Conservation (phyloP, 2,888 invertebrate species). For the Gastracanthus pulcherrimus region DNA sequence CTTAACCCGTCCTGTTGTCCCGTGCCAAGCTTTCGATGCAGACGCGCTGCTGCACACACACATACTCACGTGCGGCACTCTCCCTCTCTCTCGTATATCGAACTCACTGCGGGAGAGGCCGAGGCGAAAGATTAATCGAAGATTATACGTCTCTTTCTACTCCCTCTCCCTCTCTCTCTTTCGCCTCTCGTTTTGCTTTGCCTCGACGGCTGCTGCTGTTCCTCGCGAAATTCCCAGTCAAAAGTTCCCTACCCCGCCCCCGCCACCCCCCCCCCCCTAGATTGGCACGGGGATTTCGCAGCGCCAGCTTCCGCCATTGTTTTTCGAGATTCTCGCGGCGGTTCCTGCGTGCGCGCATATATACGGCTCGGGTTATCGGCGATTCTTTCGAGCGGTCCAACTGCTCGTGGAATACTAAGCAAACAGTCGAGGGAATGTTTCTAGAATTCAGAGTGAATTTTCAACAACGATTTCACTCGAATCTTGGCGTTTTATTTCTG, state of each 20-base stretch:
- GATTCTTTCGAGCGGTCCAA: no score
- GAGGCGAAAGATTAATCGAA: slow-evolving; percentile 54
- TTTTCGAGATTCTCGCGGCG: slow-evolving; percentile 32
- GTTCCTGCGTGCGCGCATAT: neutral
- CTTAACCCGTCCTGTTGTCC: slow-evolving; percentile 34
- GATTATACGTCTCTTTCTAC: slow-evolving; percentile 59
- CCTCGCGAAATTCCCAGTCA: slow-evolving; percentile 52
- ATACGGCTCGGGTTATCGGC: no score
- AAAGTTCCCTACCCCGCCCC: slow-evolving; percentile 49
- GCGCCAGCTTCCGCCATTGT: slow-evolving; percentile 32
- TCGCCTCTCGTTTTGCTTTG: slow-evolving; percentile 61
- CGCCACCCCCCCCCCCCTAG: no score
- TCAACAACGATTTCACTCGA: no score
- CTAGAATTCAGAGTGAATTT: no score
- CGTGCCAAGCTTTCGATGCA: slow-evolving; percentile 13
- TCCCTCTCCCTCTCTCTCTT: slow-evolving; percentile 47
- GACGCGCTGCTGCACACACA: neutral
- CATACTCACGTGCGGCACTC: no score
- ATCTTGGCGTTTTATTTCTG: no score
- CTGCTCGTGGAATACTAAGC: no score
- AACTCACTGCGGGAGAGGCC: slow-evolving; percentile 17
- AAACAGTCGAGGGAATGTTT: no score
- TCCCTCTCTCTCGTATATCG: no score
- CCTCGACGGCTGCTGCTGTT: no score
- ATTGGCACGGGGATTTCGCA: slow-evolving; percentile 30